A percentile compares a stretch with the other conserved stretches of the same genome.
Conservation (phyloP, 2,113 vertebrate genomes). For the Pteruthius melanotis region DNA sequence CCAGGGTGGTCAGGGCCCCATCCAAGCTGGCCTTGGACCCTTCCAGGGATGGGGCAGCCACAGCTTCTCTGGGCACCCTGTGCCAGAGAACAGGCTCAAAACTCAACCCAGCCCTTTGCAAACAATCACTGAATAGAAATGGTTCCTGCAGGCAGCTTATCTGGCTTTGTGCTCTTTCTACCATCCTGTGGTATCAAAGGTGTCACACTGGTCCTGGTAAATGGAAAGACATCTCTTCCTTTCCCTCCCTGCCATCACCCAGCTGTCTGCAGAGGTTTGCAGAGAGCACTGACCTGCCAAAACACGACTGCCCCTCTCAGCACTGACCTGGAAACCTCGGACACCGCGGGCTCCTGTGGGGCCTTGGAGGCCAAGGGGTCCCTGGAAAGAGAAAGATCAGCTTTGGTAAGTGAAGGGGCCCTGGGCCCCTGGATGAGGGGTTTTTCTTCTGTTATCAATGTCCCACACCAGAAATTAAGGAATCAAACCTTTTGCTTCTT, state of each 20-base stretch:
- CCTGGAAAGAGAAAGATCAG: slow-evolving; percentile 71
- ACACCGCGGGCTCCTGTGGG: slow-evolving; percentile 80
- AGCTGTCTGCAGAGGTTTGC: background rate
- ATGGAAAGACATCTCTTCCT: background rate
- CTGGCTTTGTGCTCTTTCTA: background rate
- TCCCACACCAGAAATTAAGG: too few species aligned
- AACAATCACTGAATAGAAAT: background rate
- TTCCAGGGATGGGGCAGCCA: background rate
- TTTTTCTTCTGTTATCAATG: too few species aligned
- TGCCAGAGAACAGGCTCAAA: background rate
- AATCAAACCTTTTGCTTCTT: too few species aligned
- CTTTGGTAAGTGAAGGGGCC: too few species aligned
- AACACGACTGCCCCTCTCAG: fast-evolving
- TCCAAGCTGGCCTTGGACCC: background rate
- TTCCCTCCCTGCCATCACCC: background rate
- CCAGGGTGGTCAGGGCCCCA: background rate
- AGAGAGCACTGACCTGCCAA: background rate
- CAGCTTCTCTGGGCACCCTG: background rate
- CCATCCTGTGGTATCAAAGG: fast-evolving
- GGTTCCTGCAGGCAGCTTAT: background rate
- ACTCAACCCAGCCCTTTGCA: background rate
- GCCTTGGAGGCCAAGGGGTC: slow-evolving; percentile 83
- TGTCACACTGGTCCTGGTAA: background rate
- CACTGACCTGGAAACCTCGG: slow-evolving; percentile 89
- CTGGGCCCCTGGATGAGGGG: too few species aligned